phyloP scores from a whole-genome alignment of 2,797 vertebrate genomes.

The Lemur catta region DNA sequence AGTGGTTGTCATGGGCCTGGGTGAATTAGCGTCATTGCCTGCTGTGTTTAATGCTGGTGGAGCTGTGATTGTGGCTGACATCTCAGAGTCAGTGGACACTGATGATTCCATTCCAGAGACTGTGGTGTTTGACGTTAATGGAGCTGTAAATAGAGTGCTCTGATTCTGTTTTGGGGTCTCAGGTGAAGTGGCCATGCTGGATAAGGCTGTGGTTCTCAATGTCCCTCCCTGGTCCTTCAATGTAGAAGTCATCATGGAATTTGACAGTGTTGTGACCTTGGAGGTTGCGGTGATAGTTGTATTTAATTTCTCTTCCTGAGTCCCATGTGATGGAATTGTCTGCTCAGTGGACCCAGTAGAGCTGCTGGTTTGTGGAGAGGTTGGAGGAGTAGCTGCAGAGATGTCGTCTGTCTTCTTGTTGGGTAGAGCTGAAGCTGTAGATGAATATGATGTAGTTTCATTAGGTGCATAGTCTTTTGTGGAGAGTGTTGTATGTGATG shows the following conservation, averaged over 20 bases:
- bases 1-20: background rate
- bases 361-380: background rate
- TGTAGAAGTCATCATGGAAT: background rate
- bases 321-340: background rate
- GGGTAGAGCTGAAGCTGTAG: background rate
- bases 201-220: background rate
- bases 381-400: background rate
- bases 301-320: background rate
- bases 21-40: background rate
- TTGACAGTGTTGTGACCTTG: background rate
- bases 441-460: background rate
- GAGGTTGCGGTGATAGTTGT: background rate
- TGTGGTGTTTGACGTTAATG: background rate
- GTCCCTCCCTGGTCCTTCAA: background rate
- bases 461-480: background rate
- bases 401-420: background rate
- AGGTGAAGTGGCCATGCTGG: background rate
- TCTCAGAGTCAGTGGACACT: background rate
- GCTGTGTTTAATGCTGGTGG: background rate
- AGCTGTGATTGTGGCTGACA: background rate
- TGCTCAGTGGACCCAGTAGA: background rate
- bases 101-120: background rate
- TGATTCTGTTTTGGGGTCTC: background rate
- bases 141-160: background rate
- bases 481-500: background rate